Evolutionary conservation across 2,797 vertebrate species (phyloP).

Genomic region (Thripadectes ignobilis): DNA sequence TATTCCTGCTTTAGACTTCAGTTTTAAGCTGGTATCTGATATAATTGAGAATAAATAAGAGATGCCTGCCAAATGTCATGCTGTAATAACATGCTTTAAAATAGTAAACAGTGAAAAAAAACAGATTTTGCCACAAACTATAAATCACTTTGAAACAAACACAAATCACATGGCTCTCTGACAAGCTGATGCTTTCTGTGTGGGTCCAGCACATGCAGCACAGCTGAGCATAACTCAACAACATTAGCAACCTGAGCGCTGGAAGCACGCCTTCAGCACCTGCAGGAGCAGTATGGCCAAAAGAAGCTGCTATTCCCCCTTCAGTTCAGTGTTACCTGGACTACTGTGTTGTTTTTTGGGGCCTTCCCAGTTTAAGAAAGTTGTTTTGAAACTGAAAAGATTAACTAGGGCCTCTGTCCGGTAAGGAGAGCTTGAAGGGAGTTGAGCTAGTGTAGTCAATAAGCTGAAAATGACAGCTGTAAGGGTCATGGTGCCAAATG

Average conservation of each 20-base stretch:
- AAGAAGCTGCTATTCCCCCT: neutral
- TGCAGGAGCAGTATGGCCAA: neutral
- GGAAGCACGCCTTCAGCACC: neutral
- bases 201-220: accelerated
- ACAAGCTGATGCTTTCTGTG: neutral
- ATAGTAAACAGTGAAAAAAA: neutral
- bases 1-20: neutral
- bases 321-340: neutral
- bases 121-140: neutral
- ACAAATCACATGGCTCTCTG: neutral
- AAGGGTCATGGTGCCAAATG: neutral
- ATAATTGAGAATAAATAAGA: neutral
- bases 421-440: neutral
- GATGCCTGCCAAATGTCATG: neutral
- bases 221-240: neutral
- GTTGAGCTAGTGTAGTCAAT: neutral
- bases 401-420: neutral
- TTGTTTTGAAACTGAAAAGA: neutral
- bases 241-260: neutral
- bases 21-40: constrained; percentile 6
- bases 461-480: neutral
- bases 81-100: neutral
- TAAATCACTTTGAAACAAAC: neutral
- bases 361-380: neutral
- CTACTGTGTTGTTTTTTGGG: neutral